Base-by-base conservation (phyloP, 2,797 vertebrate genomes). In the Micromesistius poutassou region DNA sequence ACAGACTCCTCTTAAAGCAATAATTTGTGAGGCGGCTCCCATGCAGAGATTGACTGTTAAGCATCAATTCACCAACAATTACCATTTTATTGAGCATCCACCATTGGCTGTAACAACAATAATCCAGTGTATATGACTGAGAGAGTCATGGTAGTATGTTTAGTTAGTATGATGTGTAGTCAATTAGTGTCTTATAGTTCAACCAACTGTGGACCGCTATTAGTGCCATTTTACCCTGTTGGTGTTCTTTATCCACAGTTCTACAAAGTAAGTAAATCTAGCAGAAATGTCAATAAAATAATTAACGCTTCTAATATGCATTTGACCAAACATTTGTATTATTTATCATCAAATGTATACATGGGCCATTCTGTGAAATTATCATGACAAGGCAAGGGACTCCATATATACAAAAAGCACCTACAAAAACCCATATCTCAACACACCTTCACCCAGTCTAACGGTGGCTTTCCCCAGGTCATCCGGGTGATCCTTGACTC, bases 121-220 rank as follows among this genome's bases (percentile, higher is more conserved):
- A 50, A 22, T 22, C 19, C 46, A 50, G 16, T 19, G 46, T 50
- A 50, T 19, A 22, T 22, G 16, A 22, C 46, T 12, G 5, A 13
- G 10, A 14, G 40, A 50, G 46, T 50, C 46, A 50, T 22, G 46
- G 40, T 16, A 22, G 1, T 50, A 50, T 16, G 3, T 50, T 50
- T 50, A 19, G 19, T 19, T 5, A 50, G 46, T 16, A 50, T 50
- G 55, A 62, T 50, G 46, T 50, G 16, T 46, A 46, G 79, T 83
- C 74, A 81, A 86, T 87, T 85, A 88, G 84, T 87, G 81, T 76
- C 30, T 71, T 76, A 82, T 89, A 80, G 81, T 79, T 90, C 79
- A 84, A 80, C 62, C 19, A 36, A 72, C 73, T 83, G 80, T 46
- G 12, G 13, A 72, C 30, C 25, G 79, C 75, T 62, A 78, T 81